Conservation (phyloP, 1,140 invertebrate genomes). For the Drosophila hydei region DNA sequence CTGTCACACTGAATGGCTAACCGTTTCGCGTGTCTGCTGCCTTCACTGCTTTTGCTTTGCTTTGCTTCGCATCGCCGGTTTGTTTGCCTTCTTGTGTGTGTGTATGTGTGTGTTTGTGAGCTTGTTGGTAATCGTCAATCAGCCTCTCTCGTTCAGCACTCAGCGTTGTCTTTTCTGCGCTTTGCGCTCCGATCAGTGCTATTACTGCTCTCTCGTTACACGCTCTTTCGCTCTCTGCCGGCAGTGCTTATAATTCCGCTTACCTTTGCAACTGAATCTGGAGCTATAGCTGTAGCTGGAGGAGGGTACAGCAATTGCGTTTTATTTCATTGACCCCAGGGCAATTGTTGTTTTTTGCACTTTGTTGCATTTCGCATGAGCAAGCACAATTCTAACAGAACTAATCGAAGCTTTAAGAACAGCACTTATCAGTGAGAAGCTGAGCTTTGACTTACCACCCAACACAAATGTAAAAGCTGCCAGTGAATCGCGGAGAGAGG, state of each 20-base stretch:
- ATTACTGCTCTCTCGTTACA: neutral
- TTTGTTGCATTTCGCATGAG: conserved; percentile 24
- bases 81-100: conserved; percentile 16
- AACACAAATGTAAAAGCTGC: neutral
- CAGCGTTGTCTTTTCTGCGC: conserved; percentile 8
- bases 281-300: neutral
- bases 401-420: conserved; percentile 3
- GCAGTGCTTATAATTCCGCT: conserved; percentile 25
- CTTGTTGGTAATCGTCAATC: conserved; percentile 34
- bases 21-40: conserved; percentile 26
- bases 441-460: conserved; percentile 10
- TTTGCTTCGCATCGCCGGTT: conserved; percentile 33
- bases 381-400: conserved; percentile 24
- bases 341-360: conserved; percentile 1
- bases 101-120: conserved; percentile 3
- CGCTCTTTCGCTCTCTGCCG: conserved; percentile 1
- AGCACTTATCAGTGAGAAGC: conserved; percentile 8
- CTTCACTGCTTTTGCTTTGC: conserved; percentile 25
- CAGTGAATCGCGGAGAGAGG: neutral
- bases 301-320: conserved; percentile 29
- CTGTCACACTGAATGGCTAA: conserved; percentile 59
- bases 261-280: conserved; percentile 32
- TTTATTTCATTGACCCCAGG: conserved; percentile 47
- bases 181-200: conserved; percentile 24
- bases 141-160: conserved; percentile 13